Conservation (phyloP, 2,797 vertebrate species). For the Octomys mimax region DNA sequence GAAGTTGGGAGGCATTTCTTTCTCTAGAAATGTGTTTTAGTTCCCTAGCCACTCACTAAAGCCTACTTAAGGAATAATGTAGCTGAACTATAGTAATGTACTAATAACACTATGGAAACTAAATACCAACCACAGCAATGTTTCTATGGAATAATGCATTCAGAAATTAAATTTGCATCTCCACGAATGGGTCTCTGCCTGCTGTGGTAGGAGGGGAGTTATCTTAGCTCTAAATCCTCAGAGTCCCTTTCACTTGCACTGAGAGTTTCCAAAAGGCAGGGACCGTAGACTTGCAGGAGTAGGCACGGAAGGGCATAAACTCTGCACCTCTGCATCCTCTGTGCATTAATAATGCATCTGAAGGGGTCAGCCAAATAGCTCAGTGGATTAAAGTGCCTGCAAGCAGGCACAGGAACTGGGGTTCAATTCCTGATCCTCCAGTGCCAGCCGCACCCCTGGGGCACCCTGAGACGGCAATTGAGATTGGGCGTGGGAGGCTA, state of each 20-base stretch:
- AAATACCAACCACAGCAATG: slow-evolving; percentile 27
- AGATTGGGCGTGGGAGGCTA: no score
- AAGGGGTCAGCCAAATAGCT: no score
- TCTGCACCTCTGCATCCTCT: background rate
- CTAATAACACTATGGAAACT: slow-evolving; percentile 68
- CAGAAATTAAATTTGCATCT: slow-evolving; percentile 69
- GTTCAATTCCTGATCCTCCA: no score
- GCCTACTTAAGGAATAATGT: slow-evolving; percentile 71
- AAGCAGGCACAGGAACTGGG: no score
- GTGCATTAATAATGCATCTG: background rate
- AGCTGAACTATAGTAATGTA: slow-evolving; percentile 68
- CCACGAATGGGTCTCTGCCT: slow-evolving; percentile 1
- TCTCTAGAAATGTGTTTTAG: slow-evolving; percentile 56
- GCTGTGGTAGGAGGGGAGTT: background rate
- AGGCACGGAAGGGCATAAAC: background rate
- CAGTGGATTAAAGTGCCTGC: no score
- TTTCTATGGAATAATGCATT: slow-evolving; percentile 43
- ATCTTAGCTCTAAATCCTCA: background rate
- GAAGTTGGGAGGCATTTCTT: slow-evolving; percentile 58
- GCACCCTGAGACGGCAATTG: no score
- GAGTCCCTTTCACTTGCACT: background rate
- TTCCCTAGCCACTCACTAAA: slow-evolving; percentile 77
- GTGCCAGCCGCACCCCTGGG: no score
- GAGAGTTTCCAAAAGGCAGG: background rate
- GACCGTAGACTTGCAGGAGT: background rate